Evolutionary conservation across 2,797 vertebrate species (phyloP).

Genomic region (Takifugu rubripes): DNA sequence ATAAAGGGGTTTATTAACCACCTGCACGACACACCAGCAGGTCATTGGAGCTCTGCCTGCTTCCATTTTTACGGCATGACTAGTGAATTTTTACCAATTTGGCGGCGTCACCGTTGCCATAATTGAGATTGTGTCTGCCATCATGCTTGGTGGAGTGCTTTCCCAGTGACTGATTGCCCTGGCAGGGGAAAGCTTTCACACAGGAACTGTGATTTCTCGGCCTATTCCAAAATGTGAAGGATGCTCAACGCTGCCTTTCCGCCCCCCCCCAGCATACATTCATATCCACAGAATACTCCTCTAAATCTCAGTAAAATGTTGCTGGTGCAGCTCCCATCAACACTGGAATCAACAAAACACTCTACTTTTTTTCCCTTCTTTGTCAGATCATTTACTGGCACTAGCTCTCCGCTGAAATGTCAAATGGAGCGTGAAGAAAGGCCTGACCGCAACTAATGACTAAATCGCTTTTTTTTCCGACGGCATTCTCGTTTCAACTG

Average conservation of each 20-base stretch:
- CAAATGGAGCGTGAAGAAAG: conserved; percentile 59
- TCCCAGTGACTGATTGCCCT: conserved; percentile 47
- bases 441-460: conserved; percentile 55
- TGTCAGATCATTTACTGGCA: conserved; percentile 54
- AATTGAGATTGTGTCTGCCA: conserved; percentile 50
- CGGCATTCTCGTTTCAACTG: conserved; percentile 53
- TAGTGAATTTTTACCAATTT: conserved; percentile 54
- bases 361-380: conserved; percentile 36
- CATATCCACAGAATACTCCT: conserved; percentile 20
- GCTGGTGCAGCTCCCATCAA: conserved; percentile 23
- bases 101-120: conserved; percentile 39
- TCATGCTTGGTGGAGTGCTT: conserved; percentile 38
- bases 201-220: conserved; percentile 36
- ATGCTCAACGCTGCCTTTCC: conserved; percentile 14
- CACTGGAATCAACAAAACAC: conserved; percentile 40
- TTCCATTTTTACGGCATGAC: conserved; percentile 52
- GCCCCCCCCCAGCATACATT: conserved; percentile 16
- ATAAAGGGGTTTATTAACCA: conserved; percentile 31
- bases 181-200: conserved; percentile 34
- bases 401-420: conserved; percentile 40
- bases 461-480: conserved; percentile 56
- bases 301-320: conserved; percentile 33
- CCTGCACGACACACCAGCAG: conserved; percentile 44
- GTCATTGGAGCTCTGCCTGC: conserved; percentile 55
- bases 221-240: conserved; percentile 22